Conservation (phyloP, 2,113 vertebrate genomes). For the Mastomys coucha region DNA sequence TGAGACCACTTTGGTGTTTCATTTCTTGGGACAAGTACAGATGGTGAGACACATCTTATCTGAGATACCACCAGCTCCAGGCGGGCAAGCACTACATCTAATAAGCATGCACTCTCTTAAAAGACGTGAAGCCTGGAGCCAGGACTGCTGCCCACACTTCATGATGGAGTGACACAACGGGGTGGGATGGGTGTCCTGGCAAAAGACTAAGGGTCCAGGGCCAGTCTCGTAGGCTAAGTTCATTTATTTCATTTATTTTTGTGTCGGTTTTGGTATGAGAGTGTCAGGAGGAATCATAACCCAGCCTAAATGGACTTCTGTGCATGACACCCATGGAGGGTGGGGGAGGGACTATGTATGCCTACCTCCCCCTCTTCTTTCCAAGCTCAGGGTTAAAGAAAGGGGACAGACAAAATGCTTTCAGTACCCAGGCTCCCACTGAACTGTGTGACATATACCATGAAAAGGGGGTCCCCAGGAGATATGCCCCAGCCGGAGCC, state of each 20-base stretch:
- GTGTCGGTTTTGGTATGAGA: neutral
- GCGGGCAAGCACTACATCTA: too few relatives aligned
- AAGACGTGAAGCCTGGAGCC: neutral
- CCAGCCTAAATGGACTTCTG: neutral
- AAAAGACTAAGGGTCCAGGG: rapidly evolving
- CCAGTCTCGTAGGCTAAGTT: neutral
- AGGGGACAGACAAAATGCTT: neutral
- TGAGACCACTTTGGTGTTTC: neutral
- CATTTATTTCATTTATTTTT: neutral
- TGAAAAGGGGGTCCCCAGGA: neutral
- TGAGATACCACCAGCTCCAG: neutral
- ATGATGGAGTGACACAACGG: rapidly evolving
- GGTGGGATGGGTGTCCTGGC: neutral
- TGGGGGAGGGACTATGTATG: neutral
- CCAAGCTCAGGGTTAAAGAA: neutral
- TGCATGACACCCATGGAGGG: neutral
- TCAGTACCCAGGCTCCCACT: rapidly evolving
- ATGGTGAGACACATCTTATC: neutral
- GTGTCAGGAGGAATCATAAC: too few relatives aligned
- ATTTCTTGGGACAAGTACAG: neutral
- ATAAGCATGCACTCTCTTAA: neutral
- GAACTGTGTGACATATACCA: rapidly evolving
- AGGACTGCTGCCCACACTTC: neutral
- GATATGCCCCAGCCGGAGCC: neutral
- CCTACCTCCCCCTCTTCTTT: neutral